Conservation (phyloP, 2,797 vertebrate genomes). For the Catharus ustulatus region DNA sequence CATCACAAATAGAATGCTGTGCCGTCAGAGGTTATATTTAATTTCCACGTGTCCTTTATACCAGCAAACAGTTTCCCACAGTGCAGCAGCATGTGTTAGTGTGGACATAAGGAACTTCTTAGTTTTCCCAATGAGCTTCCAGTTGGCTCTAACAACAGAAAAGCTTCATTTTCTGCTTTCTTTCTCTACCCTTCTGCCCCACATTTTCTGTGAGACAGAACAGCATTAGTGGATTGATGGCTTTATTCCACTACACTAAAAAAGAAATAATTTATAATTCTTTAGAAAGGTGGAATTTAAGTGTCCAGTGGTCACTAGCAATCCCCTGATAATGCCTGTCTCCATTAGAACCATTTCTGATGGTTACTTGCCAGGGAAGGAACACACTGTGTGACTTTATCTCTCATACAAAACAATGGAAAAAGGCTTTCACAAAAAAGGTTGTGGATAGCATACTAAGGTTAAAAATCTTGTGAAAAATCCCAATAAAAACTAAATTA, state of each 20-base stretch:
- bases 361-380: background rate
- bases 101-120: slow-evolving; percentile 26
- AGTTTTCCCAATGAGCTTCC: background rate
- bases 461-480: background rate
- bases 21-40: background rate
- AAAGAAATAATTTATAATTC: background rate
- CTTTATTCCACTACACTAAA: background rate
- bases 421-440: background rate
- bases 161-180: slow-evolving; percentile 1
- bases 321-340: background rate
- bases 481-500: background rate
- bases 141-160: slow-evolving; percentile 16
- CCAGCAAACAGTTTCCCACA: slow-evolving; percentile 53
- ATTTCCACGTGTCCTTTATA: slow-evolving; percentile 19
- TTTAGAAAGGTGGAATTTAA: background rate
- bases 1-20: background rate
- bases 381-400: background rate
- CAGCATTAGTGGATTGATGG: background rate
- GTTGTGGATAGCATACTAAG: background rate
- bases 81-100: background rate
- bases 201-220: background rate
- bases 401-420: background rate
- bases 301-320: background rate
- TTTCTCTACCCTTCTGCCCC: background rate
- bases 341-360: background rate